Conservation (phyloP, 1,140 invertebrate genomes). For the Vollenhovia emeryi region DNA sequence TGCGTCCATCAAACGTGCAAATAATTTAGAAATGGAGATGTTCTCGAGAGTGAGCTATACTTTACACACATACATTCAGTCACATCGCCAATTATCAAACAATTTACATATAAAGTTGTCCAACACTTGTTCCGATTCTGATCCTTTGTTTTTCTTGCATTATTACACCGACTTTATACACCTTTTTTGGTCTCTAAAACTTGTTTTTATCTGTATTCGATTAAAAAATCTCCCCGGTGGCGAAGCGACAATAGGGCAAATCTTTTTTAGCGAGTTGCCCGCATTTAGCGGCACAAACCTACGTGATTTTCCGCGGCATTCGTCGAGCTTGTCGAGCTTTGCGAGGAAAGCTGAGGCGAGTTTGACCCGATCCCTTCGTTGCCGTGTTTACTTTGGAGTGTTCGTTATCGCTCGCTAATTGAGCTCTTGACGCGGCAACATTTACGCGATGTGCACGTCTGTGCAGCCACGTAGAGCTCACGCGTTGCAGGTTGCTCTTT, state of each 20-base stretch:
- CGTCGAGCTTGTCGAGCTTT: slow-evolving; percentile 26
- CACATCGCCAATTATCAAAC: background rate
- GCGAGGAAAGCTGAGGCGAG: slow-evolving; percentile 19
- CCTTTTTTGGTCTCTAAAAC: background rate
- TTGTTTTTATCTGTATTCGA: background rate
- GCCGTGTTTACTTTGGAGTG: slow-evolving; percentile 73
- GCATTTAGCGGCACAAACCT: slow-evolving; percentile 45
- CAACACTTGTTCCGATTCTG: too few relatives aligned
- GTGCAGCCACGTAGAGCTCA: slow-evolving; percentile 22
- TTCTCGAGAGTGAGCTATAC: background rate
- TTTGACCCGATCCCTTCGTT: slow-evolving; percentile 50
- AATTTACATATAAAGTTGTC: background rate
- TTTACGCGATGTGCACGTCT: slow-evolving; percentile 61
- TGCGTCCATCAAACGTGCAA: slow-evolving; percentile 1
- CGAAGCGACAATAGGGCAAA: background rate
- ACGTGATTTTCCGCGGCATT: slow-evolving; percentile 62
- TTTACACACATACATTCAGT: background rate
- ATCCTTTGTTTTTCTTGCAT: background rate
- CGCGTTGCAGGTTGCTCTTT: slow-evolving; percentile 43
- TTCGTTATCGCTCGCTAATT: slow-evolving; percentile 77
- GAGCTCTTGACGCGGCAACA: slow-evolving; percentile 74
- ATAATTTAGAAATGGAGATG: slow-evolving; percentile 21
- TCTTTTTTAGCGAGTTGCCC: slow-evolving; percentile 17
- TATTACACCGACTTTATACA: background rate
- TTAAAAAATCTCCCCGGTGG: background rate